These are phyloP conservation scores for Cheilosia vulpina DNA, from an alignment of 2,888 invertebrate genomes.

Conservation along the genomic window DNA sequence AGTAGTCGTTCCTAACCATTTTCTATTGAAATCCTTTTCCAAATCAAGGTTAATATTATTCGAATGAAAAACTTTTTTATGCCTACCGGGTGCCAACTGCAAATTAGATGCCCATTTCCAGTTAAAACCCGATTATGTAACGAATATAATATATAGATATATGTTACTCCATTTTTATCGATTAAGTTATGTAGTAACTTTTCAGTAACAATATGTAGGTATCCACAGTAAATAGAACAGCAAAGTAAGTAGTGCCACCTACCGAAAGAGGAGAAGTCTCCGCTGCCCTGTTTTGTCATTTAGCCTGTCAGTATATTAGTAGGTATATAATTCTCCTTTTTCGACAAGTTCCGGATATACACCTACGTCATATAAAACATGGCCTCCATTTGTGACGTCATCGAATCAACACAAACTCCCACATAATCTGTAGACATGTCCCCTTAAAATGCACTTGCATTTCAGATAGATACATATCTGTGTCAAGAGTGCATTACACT, in stretches of 20 bases:
- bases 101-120: no score
- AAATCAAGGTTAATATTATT: no score
- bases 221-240: conserved; percentile 8
- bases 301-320: not conserved
- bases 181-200: not conserved
- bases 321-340: conserved; percentile 34
- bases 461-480: not conserved
- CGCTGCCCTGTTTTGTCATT: not conserved
- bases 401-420: conserved; percentile 30
- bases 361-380: conserved; percentile 25
- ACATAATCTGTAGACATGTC: no score
- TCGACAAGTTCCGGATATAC: conserved; percentile 23
- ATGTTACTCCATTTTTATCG: no score
- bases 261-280: not conserved
- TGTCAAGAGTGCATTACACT: conserved; percentile 1
- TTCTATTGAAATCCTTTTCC: no score
- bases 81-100: no score
- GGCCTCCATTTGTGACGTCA: conserved; percentile 66
- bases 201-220: not conserved
- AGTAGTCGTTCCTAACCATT: no score
- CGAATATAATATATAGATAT: no score
- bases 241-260: conserved; percentile 4
- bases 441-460: not conserved
- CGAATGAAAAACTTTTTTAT: no score
- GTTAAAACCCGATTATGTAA: no score